Evolutionary conservation across 2,113 vertebrate species (phyloP), one percentile per base, ranked within the genome.

Genomic region (Spizaetus ornatus): DNA sequence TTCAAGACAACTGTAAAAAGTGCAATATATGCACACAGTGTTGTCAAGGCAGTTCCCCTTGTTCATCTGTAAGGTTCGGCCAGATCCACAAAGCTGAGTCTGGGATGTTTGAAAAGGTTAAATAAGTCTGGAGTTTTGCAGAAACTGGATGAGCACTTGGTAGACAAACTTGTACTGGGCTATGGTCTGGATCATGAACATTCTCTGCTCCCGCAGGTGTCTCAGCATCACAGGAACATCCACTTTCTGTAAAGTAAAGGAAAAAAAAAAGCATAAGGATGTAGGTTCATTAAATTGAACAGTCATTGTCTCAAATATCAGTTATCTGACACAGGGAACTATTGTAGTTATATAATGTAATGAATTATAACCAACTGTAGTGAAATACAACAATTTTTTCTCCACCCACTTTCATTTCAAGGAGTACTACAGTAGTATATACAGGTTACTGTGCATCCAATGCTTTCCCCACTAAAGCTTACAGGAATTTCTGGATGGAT

Each of bases 111-210:
- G 23, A 92, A 88, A 86, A 83, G 27, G 88, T 98, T 97, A 99
- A 96, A 99, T 99, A 96, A 99, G 99, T 93, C 99, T 98, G 15
- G 99, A 99, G 97, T 99, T 99, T 86, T 99, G 99, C 38, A 99
- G 98, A 93, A 99, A 99, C 96, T 99, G 99, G 97, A 99, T 99
- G 95, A 99, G 99, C 87, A 99, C 99, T 96, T 99, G 99, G 95
- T 99, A 99, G 97, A 99, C 99, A 74, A 99, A 99, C 98, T 98
- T 99, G 97, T 99, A 99, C 95, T 99, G 99, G 23, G 99, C 98
- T 72, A 99, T 99, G 96, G 99, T 99, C 98, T 99, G 99, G 84
- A 99, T 99, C 99, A 99, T 99, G 86, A 99, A 99, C 99, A 99
- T 99, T 86, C 99, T 98, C 74, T 99, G 99, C 91, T 99, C 99